These are phyloP conservation scores for Choloepus hoffmanni DNA, from an alignment of 2,113 vertebrate genomes.

Conservation along the genomic window DNA sequence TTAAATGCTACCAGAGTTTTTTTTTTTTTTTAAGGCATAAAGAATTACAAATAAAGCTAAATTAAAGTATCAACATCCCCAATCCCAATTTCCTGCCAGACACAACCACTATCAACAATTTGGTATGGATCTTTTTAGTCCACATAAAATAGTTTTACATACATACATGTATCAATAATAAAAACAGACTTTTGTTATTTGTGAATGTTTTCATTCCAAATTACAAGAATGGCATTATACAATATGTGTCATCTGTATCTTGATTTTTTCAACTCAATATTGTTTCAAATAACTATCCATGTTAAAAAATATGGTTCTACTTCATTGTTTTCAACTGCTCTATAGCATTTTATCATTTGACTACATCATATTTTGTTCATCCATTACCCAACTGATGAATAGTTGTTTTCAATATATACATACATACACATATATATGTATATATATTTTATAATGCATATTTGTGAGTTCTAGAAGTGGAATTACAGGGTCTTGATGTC, in stretches of 20 bases:
- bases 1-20: neutral
- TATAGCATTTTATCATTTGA: constrained; percentile 1
- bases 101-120: constrained; percentile 36
- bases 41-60: constrained; percentile 65
- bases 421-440: neutral
- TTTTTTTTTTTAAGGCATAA: constrained; percentile 65
- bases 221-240: constrained; percentile 23
- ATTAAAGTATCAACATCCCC: neutral
- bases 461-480: constrained; percentile 32
- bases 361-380: constrained; percentile 23
- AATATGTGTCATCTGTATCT: neutral
- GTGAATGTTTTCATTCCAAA: constrained; percentile 33
- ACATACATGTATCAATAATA: constrained; percentile 53
- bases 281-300: constrained; percentile 18
- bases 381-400: neutral
- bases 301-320: neutral
- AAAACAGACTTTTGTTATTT: constrained; percentile 48
- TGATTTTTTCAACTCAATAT: constrained; percentile 35
- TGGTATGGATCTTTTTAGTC: constrained; percentile 37
- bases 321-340: constrained; percentile 41
- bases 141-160: constrained; percentile 44
- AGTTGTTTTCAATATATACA: neutral
- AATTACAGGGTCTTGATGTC: neutral
- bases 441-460: neutral
- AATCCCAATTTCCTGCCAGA: constrained; percentile 1